Percentiles rank a stretch among this genome's conserved stretches.
Evolutionary conservation across 2,888 invertebrate genomes (phyloP).

Genomic region (Heliconius sara): DNA sequence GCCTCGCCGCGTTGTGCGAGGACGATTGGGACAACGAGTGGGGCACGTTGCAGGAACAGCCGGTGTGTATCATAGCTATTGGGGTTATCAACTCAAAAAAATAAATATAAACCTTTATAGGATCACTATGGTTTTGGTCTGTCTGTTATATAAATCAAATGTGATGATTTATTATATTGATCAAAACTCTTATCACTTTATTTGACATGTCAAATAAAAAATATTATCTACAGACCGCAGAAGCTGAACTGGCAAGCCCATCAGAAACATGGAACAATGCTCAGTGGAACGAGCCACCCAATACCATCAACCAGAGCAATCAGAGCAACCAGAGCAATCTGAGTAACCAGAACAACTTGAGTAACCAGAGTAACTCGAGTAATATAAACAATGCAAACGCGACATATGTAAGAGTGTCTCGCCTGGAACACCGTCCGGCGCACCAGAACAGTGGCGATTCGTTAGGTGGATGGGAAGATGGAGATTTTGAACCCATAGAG

Average conservation of each 20-base stretch:
- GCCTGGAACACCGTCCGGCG: slow-evolving; percentile 60
- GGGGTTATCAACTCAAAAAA: no score
- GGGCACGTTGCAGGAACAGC: slow-evolving; percentile 93
- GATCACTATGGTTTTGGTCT: no score
- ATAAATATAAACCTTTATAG: no score
- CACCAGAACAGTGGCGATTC: slow-evolving; percentile 82
- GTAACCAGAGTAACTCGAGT: slow-evolving; percentile 5
- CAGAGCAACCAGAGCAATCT: neutral
- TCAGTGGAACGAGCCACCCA: slow-evolving; percentile 65
- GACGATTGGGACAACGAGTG: slow-evolving; percentile 94
- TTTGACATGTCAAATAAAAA: neutral
- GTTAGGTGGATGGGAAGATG: slow-evolving; percentile 89
- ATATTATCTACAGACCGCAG: slow-evolving; percentile 64
- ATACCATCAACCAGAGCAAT: neutral
- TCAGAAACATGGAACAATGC: slow-evolving; percentile 86
- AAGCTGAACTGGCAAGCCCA: slow-evolving; percentile 84
- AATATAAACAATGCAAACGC: slow-evolving; percentile 57
- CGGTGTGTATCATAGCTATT: slow-evolving; percentile 74
- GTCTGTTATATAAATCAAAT: neutral
- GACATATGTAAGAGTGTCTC: slow-evolving; percentile 59
- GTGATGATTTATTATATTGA: neutral
- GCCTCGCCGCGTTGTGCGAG: slow-evolving; percentile 84
- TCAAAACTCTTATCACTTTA: no score
- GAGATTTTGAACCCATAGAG: slow-evolving; percentile 92
- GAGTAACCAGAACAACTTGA: slow-evolving; percentile 4